Percentiles rank a stretch among this genome's conserved stretches.
Evolutionary conservation across 2,113 vertebrate species (phyloP).

Genomic region (Xenus cinereus): DNA sequence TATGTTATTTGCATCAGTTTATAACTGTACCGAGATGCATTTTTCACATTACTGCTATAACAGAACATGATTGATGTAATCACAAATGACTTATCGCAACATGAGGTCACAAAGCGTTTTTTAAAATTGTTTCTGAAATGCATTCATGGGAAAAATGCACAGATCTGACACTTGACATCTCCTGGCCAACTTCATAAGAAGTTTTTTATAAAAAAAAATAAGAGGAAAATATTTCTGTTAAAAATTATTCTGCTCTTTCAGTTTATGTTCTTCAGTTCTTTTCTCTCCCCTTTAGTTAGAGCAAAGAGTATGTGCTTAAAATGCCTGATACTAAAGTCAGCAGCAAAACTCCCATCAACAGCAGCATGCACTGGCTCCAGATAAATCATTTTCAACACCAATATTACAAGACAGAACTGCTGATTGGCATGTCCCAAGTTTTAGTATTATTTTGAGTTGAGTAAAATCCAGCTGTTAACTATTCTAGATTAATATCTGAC

Average conservation of each 20-base stretch:
- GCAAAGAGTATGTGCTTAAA: not conserved
- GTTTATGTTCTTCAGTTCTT: not conserved
- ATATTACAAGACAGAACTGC: not conserved
- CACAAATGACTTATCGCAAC: constrained; percentile 55
- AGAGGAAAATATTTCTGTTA: not conserved
- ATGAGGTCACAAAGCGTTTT: constrained; percentile 39
- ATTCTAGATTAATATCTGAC: not conserved
- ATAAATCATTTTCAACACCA: not conserved
- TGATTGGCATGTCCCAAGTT: not conserved
- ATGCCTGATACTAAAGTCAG: not conserved
- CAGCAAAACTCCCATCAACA: not conserved
- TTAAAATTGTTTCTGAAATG: constrained; percentile 43
- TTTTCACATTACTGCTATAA: constrained; percentile 48
- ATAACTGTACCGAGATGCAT: constrained; percentile 54
- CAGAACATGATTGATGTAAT: constrained; percentile 51
- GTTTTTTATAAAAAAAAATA: too few species aligned
- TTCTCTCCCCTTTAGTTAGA: not conserved
- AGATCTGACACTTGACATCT: constrained; percentile 21
- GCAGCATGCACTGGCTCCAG: not conserved
- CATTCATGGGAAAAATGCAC: constrained; percentile 4
- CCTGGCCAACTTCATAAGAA: not conserved
- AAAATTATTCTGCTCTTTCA: not conserved
- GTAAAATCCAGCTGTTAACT: not conserved
- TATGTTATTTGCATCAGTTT: constrained; percentile 59
- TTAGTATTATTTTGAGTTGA: not conserved